Evolutionary conservation across 2,888 invertebrate species (phyloP).

Genomic region (Thumatha senex): DNA sequence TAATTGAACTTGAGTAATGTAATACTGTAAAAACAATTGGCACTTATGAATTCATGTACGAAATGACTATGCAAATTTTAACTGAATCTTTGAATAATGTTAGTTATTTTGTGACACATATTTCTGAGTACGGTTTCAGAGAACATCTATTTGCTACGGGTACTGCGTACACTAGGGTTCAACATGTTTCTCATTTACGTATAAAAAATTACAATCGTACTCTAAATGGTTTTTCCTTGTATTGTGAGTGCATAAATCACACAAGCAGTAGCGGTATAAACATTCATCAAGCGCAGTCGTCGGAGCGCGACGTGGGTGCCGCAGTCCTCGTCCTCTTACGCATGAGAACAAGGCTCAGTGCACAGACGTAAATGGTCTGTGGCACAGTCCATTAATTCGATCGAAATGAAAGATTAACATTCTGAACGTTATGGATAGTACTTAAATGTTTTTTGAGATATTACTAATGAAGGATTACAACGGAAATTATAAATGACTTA

Average conservation of each 20-base stretch:
- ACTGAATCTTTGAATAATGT: too few species aligned
- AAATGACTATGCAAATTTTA: too few species aligned
- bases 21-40: too few species aligned
- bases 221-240: slow-evolving; percentile 6
- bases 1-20: too few species aligned
- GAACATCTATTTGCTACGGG: neutral
- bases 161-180: neutral
- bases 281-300: slow-evolving; percentile 3
- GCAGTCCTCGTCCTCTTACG: neutral
- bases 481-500: neutral
- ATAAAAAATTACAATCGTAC: neutral
- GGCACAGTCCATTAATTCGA: neutral
- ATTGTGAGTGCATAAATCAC: slow-evolving; percentile 6
- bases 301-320: slow-evolving; percentile 1
- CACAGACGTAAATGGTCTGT: neutral
- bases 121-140: neutral
- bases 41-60: too few species aligned
- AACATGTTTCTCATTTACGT: neutral
- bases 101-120: too few species aligned
- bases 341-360: neutral
- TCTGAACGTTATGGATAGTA: neutral
- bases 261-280: neutral
- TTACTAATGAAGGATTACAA: neutral
- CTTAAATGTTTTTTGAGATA: neutral
- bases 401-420: slow-evolving; percentile 16